These are phyloP conservation scores for Clunio marinus DNA, from an alignment of 2,888 invertebrate species.

Conservation along the genomic window DNA sequence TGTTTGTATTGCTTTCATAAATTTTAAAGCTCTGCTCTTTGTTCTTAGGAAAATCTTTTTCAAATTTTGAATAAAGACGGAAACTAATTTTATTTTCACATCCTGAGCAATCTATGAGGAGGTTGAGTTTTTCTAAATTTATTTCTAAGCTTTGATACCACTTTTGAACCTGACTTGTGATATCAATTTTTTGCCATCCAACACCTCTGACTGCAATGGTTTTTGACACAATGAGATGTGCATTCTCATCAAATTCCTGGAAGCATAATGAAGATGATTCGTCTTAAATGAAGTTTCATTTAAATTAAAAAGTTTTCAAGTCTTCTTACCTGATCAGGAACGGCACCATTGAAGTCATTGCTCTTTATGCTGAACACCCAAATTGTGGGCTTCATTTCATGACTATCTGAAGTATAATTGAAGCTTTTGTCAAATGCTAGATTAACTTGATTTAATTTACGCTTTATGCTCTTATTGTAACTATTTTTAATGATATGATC, in stretches of 20 bases:
- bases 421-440: neutral
- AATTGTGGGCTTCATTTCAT: too few species aligned
- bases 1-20: neutral
- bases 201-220: constrained; percentile 60
- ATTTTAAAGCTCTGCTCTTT: constrained; percentile 42
- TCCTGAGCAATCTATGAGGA: constrained; percentile 81
- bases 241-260: constrained; percentile 58
- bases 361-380: too few species aligned
- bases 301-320: neutral
- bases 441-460: neutral
- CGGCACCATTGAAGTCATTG: too few species aligned
- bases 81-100: constrained; percentile 71
- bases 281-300: too few species aligned
- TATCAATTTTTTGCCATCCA: constrained; percentile 84
- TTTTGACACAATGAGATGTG: constrained; percentile 57
- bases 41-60: constrained; percentile 39
- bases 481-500: constrained; percentile 36
- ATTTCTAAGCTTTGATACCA: constrained; percentile 59
- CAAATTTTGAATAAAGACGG: constrained; percentile 53
- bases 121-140: constrained; percentile 56
- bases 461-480: neutral
- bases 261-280: too few species aligned
- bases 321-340: too few species aligned
- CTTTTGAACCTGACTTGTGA: constrained; percentile 69
- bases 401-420: neutral